A percentile compares a stretch with the other conserved stretches of the same genome.
phyloP scores from a whole-genome alignment of 2,797 vertebrate genomes.

The Dryobates pubescens region DNA sequence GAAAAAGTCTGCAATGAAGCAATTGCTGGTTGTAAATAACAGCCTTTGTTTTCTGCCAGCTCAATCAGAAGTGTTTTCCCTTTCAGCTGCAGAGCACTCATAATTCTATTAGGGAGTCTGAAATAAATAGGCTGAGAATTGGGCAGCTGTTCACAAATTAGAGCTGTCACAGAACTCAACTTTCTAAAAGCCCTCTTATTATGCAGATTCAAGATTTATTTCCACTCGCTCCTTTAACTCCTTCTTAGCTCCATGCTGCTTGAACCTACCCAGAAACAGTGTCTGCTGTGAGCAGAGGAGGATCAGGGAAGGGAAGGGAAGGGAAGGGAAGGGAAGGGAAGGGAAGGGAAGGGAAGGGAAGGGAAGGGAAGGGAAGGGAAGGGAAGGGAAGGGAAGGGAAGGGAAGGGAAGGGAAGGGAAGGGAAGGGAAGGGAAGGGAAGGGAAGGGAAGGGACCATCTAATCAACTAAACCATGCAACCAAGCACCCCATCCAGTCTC shows the following conservation, averaged over 20 bases:
- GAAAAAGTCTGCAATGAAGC: background rate
- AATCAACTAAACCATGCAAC: too few species aligned
- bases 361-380: too few species aligned
- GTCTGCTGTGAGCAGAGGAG: rapidly evolving
- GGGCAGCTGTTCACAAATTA: constrained; percentile 24
- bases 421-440: too few species aligned
- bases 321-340: too few species aligned
- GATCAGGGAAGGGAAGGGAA: too few species aligned
- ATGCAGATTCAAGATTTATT: background rate
- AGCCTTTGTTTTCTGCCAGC: background rate
- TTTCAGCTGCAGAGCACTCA: background rate
- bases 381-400: too few species aligned
- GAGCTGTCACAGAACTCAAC: background rate
- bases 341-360: too few species aligned
- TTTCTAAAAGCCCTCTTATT: background rate
- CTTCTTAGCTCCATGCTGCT: background rate
- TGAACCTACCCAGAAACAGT: rapidly evolving
- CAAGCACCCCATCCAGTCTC: too few species aligned
- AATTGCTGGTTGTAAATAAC: background rate
- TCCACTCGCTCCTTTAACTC: background rate
- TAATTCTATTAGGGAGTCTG: background rate
- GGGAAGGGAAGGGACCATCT: too few species aligned
- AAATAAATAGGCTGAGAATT: background rate
- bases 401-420: too few species aligned
- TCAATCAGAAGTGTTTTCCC: background rate